Conservation (phyloP, 2,797 vertebrate genomes). For the Oreochromis grahami region DNA sequence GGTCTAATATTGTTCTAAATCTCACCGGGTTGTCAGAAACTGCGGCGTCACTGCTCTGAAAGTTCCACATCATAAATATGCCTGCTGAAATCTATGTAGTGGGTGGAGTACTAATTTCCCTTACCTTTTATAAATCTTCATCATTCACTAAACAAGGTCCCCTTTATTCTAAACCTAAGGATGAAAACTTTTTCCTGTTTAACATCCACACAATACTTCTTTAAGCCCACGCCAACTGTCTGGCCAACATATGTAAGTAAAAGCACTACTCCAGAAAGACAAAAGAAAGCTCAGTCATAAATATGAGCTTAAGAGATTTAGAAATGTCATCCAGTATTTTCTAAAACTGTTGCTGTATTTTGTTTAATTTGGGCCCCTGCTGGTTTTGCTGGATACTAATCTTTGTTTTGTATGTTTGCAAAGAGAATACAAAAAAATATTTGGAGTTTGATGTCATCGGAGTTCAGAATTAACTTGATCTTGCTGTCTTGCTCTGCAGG, state of each 20-base stretch:
- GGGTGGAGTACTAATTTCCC: background rate
- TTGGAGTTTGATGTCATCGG: conserved; percentile 3
- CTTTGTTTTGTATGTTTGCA: conserved; percentile 22
- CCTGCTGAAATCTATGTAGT: background rate
- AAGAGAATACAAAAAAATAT: conserved; percentile 27
- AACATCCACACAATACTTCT: conserved; percentile 5
- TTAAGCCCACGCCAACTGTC: conserved; percentile 6
- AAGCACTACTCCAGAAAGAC: conserved; percentile 13
- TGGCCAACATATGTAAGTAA: background rate
- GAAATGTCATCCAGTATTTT: conserved; percentile 23
- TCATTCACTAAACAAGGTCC: background rate
- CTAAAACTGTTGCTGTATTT: background rate
- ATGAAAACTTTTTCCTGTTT: conserved; percentile 5
- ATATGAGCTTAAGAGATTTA: conserved; percentile 15
- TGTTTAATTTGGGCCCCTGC: conserved; percentile 26
- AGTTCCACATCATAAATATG: background rate
- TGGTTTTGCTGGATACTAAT: conserved; percentile 2
- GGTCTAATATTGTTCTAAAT: background rate
- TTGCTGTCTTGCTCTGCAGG: conserved; percentile 2
- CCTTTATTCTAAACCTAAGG: background rate
- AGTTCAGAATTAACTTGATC: background rate
- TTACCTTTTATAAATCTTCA: background rate
- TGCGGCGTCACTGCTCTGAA: background rate
- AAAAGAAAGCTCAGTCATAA: conserved; percentile 25
- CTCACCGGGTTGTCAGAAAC: background rate